Conservation (phyloP, 2,113 vertebrate genomes). For the Struthio camelus region DNA sequence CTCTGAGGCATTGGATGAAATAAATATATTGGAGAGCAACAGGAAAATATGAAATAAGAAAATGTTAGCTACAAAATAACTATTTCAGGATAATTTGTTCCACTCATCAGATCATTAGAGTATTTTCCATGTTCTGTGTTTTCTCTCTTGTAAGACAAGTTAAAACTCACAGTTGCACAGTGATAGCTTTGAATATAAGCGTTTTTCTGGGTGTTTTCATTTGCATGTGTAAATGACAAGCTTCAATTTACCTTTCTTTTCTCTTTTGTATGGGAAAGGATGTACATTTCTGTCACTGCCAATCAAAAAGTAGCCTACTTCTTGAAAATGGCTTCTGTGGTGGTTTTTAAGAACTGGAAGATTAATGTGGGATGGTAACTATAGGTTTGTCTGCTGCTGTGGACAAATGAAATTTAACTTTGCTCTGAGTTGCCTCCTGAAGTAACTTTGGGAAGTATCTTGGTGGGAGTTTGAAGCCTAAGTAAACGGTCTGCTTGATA, state of each 20-base stretch:
- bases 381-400: background rate
- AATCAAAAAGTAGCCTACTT: background rate
- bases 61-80: conserved; percentile 40
- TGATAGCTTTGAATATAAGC: background rate
- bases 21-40: conserved; percentile 4
- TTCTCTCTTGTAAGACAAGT: background rate
- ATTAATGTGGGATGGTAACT: background rate
- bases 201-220: background rate
- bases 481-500: background rate
- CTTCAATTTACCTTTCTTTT: conserved; percentile 16
- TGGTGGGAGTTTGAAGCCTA: background rate
- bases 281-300: background rate
- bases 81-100: conserved; percentile 40
- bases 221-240: conserved; percentile 9
- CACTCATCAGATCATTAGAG: conserved; percentile 20
- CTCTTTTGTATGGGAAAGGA: background rate
- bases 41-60: conserved; percentile 5
- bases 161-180: background rate
- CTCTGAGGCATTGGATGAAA: background rate
- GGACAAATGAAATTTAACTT: background rate
- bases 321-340: background rate
- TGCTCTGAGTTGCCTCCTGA: background rate
- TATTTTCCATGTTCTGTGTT: background rate
- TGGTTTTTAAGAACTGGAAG: background rate
- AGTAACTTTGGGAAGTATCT: background rate